These are phyloP conservation scores for Planiliza haematocheilus DNA, from an alignment of 2,113 vertebrate species.

Conservation along the genomic window DNA sequence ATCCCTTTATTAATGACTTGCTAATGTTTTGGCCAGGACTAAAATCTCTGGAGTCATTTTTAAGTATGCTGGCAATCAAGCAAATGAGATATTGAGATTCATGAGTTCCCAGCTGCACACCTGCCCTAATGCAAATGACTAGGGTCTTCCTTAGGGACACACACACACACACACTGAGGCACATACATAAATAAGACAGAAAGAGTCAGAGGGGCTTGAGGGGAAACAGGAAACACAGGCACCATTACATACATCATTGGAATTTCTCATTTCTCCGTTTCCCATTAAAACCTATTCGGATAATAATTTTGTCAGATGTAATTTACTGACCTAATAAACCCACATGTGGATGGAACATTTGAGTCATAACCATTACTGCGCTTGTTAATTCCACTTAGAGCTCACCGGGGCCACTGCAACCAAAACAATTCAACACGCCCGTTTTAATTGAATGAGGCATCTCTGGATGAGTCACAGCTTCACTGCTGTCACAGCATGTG, in stretches of 20 bases:
- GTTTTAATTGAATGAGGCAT: constrained; percentile 29
- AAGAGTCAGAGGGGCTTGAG: neutral
- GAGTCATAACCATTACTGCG: constrained; percentile 38
- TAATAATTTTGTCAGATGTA: constrained; percentile 30
- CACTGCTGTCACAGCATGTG: neutral
- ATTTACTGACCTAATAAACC: constrained; percentile 37
- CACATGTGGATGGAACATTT: constrained; percentile 19
- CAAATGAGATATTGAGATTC: constrained; percentile 66
- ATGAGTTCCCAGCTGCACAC: constrained; percentile 54
- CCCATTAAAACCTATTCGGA: constrained; percentile 33
- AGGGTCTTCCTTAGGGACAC: constrained; percentile 21
- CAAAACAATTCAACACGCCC: constrained; percentile 23
- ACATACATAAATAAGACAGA: neutral
- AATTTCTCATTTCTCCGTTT: constrained; percentile 32
- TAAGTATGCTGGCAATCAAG: constrained; percentile 47
- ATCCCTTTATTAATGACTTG: neutral
- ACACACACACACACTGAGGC: neutral
- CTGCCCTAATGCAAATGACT: constrained; percentile 54
- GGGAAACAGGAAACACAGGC: constrained; percentile 10
- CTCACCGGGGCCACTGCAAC: neutral
- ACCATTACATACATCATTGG: constrained; percentile 24
- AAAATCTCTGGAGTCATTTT: constrained; percentile 51
- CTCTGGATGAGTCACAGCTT: constrained; percentile 47
- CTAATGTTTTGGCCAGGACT: constrained; percentile 23
- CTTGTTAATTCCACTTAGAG: constrained; percentile 38